Evolutionary conservation across 1,140 invertebrate species (phyloP).

Genomic region (Archivesica marissinica): DNA sequence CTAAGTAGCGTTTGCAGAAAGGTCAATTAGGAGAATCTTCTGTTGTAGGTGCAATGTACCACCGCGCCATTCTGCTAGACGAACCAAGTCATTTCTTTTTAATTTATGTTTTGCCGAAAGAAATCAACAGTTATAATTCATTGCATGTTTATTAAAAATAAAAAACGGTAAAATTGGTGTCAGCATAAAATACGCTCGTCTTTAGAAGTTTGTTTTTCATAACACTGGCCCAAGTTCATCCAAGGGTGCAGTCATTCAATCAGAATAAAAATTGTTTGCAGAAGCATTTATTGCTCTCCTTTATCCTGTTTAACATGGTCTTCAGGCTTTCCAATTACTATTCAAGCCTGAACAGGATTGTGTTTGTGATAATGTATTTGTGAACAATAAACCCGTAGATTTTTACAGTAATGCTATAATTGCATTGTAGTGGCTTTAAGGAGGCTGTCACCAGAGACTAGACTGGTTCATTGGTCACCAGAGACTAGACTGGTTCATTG

Average conservation of each 20-base stretch:
- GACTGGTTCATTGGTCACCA: not conserved
- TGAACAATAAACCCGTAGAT: conserved; percentile 42
- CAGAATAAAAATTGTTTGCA: too few species aligned
- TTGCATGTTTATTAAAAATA: not conserved
- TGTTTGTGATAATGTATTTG: conserved; percentile 2
- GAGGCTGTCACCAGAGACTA: not conserved
- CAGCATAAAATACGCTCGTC: not conserved
- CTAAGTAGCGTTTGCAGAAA: too few species aligned
- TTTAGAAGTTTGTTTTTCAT: not conserved
- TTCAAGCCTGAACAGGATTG: not conserved
- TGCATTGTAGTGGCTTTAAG: conserved; percentile 5
- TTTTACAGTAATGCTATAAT: conserved; percentile 20
- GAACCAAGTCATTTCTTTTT: too few species aligned
- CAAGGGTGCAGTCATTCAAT: not conserved
- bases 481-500: not conserved
- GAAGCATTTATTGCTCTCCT: not conserved
- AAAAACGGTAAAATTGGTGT: not conserved
- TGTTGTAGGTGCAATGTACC: too few species aligned
- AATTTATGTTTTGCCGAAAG: not conserved
- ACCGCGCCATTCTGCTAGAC: too few species aligned
- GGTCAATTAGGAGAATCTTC: too few species aligned
- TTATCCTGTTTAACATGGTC: not conserved
- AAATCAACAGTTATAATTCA: not conserved
- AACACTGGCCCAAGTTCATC: not conserved
- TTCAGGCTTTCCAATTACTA: not conserved